Conservation (phyloP, 2,888 invertebrate species). For the Acronicta alni region DNA sequence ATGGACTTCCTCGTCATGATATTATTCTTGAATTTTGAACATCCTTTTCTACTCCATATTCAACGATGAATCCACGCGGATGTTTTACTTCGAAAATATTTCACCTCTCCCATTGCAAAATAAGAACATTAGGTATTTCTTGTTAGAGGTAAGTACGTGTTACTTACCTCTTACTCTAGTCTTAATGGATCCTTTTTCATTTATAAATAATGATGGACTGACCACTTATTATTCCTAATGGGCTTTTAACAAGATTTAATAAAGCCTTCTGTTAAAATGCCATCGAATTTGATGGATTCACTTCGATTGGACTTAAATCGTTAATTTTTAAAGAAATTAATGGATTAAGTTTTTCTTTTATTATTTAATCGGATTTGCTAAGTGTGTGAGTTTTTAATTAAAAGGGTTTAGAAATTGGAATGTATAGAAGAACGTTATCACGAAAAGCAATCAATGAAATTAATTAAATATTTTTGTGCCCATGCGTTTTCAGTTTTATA, state of each 20-base stretch:
- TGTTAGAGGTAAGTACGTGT: conserved; percentile 7
- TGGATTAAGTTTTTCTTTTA: conserved; percentile 33
- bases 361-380: conserved; percentile 32
- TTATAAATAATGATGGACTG: conserved; percentile 39
- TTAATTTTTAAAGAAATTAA: conserved; percentile 18
- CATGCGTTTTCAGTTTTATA: background rate
- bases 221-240: conserved; percentile 46
- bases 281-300: conserved; percentile 31
- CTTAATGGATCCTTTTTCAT: conserved; percentile 26
- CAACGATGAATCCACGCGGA: no score
- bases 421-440: conserved; percentile 19
- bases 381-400: conserved; percentile 32
- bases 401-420: conserved; percentile 16
- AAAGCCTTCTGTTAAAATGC: conserved; percentile 34
- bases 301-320: conserved; percentile 18
- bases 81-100: no score
- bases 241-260: conserved; percentile 31
- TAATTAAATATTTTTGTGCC: conserved; percentile 5
- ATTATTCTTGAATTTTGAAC: no score
- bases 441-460: conserved; percentile 11
- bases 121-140: no score
- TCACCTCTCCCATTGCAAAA: no score
- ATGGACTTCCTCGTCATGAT: no score
- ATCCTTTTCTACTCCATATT: no score
- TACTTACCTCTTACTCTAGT: conserved; percentile 7